These are phyloP conservation scores for Sesia bembeciformis DNA, from an alignment of 2,888 invertebrate genomes.

Conservation along the genomic window DNA sequence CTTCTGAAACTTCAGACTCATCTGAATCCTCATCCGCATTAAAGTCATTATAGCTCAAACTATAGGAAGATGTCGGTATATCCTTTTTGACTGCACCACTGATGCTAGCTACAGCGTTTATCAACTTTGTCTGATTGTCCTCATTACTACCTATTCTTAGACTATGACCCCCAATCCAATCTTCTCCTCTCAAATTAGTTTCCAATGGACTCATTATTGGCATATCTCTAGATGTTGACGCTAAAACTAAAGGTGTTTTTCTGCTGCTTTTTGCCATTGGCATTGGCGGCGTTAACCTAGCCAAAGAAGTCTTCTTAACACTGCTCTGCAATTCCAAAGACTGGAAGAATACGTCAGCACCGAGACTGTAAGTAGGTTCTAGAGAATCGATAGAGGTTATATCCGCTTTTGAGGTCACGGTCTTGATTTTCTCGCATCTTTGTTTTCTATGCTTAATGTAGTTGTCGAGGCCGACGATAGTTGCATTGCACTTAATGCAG, in stretches of 20 bases:
- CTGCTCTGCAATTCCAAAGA: conserved; percentile 87
- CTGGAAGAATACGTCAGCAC: conserved; percentile 90
- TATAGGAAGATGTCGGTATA: conserved; percentile 43
- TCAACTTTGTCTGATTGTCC: conserved; percentile 75
- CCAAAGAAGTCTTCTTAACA: conserved; percentile 72
- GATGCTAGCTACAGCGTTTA: conserved; percentile 79
- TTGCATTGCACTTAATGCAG: conserved; percentile 89
- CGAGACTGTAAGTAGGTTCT: conserved; percentile 74
- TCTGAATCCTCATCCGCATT: conserved; percentile 66
- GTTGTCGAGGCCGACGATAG: conserved; percentile 88
- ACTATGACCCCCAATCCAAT: conserved; percentile 77
- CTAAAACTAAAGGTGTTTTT: conserved; percentile 34
- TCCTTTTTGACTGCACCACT: conserved; percentile 72
- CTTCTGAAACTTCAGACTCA: conserved; percentile 75
- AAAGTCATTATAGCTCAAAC: conserved; percentile 51
- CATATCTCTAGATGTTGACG: conserved; percentile 46
- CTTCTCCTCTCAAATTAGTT: conserved; percentile 67
- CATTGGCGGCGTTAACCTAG: conserved; percentile 63
- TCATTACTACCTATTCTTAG: conserved; percentile 69
- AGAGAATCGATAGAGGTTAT: conserved; percentile 48
- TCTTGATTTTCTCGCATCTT: conserved; percentile 72
- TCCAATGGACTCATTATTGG: conserved; percentile 57
- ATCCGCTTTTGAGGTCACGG: conserved; percentile 28
- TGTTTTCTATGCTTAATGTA: conserved; percentile 89
- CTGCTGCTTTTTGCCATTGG: conserved; percentile 45